Evolutionary conservation across 2,113 vertebrate species (phyloP).

Genomic region (Agapornis roseicollis): DNA sequence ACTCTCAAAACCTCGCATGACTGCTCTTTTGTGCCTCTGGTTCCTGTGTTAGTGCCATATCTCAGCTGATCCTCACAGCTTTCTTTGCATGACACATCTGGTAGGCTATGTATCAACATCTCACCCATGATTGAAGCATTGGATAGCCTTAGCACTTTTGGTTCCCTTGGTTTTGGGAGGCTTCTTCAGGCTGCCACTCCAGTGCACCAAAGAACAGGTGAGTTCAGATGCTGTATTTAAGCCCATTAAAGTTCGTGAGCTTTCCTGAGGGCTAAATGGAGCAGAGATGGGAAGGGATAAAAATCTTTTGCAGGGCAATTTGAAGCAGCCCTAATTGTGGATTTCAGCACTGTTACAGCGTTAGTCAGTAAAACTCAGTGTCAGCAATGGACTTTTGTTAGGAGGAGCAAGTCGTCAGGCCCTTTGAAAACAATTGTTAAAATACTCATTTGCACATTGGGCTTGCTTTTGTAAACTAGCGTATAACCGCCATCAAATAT

Average conservation of each 20-base stretch:
- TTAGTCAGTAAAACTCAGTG: not conserved
- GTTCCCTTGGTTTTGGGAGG: not conserved
- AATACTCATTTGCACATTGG: not conserved
- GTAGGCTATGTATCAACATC: not conserved
- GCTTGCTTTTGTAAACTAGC: conserved; percentile 1
- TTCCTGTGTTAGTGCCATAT: not conserved
- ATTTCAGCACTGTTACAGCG: not conserved
- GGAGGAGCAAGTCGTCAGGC: not conserved
- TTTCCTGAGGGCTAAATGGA: not conserved
- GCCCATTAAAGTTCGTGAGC: not conserved
- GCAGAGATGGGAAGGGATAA: not conserved
- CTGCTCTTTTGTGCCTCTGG: not conserved
- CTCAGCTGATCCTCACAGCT: not conserved
- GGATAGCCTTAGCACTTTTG: not conserved
- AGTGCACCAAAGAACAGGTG: not conserved
- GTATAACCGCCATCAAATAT: not conserved
- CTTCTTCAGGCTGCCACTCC: not conserved
- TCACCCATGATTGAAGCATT: not conserved
- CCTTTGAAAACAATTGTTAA: not conserved
- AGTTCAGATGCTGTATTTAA: not conserved
- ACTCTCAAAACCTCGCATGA: not conserved
- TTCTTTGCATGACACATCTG: not conserved
- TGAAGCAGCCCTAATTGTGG: not conserved
- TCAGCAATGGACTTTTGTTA: not conserved
- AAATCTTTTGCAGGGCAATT: not conserved